A percentile compares a stretch with the other conserved stretches of the same genome.
Evolutionary conservation across 2,888 invertebrate species (phyloP).

Genomic region (Drosophila setosimentum): DNA sequence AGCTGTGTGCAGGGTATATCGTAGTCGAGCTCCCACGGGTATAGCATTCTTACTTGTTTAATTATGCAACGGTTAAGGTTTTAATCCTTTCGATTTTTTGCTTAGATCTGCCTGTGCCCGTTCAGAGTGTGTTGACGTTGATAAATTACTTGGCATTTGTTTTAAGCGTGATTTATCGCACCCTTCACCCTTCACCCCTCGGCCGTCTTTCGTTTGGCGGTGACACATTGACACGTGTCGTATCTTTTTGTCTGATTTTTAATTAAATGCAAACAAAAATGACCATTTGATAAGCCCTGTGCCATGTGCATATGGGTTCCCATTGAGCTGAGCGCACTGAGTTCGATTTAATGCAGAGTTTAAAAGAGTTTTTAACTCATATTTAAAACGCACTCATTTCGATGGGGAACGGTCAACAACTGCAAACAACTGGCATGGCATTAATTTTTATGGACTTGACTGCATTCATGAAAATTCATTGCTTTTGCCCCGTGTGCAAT

Average conservation of each 20-base stretch:
- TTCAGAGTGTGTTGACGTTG: constrained; percentile 81
- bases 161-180: constrained; percentile 84
- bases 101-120: constrained; percentile 33
- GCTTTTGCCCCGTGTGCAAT: constrained; percentile 49
- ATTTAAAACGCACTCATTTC: constrained; percentile 71
- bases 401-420: constrained; percentile 35
- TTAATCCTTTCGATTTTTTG: constrained; percentile 76
- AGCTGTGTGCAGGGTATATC: background rate
- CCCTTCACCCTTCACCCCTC: constrained; percentile 30
- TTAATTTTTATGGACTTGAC: constrained; percentile 81
- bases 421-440: constrained; percentile 69
- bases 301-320: constrained; percentile 19
- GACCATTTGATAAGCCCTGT: constrained; percentile 80
- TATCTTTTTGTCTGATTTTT: constrained; percentile 79
- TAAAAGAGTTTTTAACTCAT: constrained; percentile 66
- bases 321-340: background rate
- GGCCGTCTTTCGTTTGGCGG: constrained; percentile 31
- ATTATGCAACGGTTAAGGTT: constrained; percentile 75
- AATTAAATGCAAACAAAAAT: constrained; percentile 85
- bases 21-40: background rate
- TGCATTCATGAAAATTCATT: constrained; percentile 80
- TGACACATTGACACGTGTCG: constrained; percentile 83
- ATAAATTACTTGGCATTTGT: constrained; percentile 83
- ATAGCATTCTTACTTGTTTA: constrained; percentile 39
- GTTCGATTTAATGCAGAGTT: constrained; percentile 29